Conservation (phyloP, 2,888 invertebrate genomes). For the Panzeria rudis region DNA sequence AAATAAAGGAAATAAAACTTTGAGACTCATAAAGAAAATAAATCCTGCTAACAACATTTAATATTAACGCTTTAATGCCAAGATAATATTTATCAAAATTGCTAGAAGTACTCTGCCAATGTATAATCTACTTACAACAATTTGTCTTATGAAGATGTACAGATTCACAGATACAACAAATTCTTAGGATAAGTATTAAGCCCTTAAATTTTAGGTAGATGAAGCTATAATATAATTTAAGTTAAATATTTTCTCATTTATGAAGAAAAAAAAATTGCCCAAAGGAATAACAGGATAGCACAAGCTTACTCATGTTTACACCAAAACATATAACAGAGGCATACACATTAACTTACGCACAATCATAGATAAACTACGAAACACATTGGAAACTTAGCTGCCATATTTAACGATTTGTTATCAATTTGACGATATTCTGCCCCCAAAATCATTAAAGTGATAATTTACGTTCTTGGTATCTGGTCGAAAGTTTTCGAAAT, state of each 20-base stretch:
- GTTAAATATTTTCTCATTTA: conserved; percentile 51
- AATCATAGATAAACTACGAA: conserved; percentile 20
- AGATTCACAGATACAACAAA: background rate
- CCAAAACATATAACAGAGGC: background rate
- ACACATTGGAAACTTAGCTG: background rate
- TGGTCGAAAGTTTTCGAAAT: too few species aligned
- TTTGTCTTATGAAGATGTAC: background rate
- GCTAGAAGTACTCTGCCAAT: background rate
- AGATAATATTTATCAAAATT: conserved; percentile 21
- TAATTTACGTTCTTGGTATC: too few species aligned
- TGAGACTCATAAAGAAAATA: background rate
- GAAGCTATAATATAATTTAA: conserved; percentile 46
- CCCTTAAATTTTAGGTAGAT: conserved; percentile 41
- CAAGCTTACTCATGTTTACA: background rate
- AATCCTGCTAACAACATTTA: conserved; percentile 31
- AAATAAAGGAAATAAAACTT: background rate
- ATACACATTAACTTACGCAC: background rate
- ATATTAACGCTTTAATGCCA: conserved; percentile 37
- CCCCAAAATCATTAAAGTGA: too few species aligned
- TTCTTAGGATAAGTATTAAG: conserved; percentile 7
- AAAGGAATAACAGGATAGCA: background rate
- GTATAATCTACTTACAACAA: background rate
- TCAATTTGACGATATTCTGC: too few species aligned
- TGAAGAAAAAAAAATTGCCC: conserved; percentile 22
- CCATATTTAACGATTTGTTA: background rate